Evolutionary conservation across 1,140 invertebrate species (phyloP).

Genomic region (Macrostomum lignano): DNA sequence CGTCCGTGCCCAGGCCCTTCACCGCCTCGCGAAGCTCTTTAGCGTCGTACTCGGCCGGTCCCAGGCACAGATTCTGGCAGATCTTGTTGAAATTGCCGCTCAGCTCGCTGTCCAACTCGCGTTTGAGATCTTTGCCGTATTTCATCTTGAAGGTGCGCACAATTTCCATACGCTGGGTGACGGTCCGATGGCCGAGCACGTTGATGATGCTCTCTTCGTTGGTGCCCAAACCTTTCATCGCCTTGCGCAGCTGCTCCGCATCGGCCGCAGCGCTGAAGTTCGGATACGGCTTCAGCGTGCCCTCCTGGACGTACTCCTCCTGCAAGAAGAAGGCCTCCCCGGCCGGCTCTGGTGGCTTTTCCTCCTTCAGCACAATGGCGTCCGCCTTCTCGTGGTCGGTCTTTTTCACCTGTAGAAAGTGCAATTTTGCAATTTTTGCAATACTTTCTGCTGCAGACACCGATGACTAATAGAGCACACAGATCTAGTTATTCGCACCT

Average conservation of each 20-base stretch:
- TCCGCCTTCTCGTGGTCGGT: slow-evolving; percentile 1
- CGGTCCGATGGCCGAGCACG: slow-evolving; percentile 52
- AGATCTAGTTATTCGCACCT: background rate
- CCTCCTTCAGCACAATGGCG: slow-evolving; percentile 1
- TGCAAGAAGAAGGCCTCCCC: slow-evolving; percentile 22
- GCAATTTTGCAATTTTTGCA: too few relatives aligned
- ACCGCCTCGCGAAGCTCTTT: slow-evolving; percentile 21
- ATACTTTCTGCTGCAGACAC: too few relatives aligned
- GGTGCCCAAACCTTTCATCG: slow-evolving; percentile 34
- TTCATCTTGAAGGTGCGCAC: slow-evolving; percentile 61
- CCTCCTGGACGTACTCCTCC: slow-evolving; percentile 16
- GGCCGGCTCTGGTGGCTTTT: slow-evolving; percentile 6
- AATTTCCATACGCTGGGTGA: slow-evolving; percentile 62
- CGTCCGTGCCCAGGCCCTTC: slow-evolving; percentile 31
- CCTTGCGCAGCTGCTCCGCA: slow-evolving; percentile 14
- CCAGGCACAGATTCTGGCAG: slow-evolving; percentile 15
- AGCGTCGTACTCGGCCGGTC: slow-evolving; percentile 25
- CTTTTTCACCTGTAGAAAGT: background rate
- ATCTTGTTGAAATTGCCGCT: slow-evolving; percentile 22
- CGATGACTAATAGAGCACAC: too few relatives aligned
- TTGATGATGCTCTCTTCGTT: slow-evolving; percentile 71
- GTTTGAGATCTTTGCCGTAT: slow-evolving; percentile 44
- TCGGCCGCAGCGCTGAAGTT: slow-evolving; percentile 21
- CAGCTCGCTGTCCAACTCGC: slow-evolving; percentile 23
- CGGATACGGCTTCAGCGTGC: slow-evolving; percentile 15